A percentile compares a stretch with the other conserved stretches of the same genome.
Evolutionary conservation across 2,888 invertebrate genomes (phyloP).

Genomic region (Brachyptera putata): DNA sequence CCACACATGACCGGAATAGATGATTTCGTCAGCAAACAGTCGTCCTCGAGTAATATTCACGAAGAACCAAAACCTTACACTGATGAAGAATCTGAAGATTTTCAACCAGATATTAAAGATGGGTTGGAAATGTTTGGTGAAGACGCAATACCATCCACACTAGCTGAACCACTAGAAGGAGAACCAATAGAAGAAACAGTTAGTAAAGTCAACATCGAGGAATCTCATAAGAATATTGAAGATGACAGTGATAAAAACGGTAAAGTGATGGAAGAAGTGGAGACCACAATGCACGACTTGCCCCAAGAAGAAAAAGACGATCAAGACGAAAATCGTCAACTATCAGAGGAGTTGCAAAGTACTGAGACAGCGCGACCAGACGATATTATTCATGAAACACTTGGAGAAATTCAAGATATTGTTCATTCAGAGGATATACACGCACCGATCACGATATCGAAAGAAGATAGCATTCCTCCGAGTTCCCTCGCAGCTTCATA

Average conservation of each 20-base stretch:
- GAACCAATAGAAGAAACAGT: not conserved
- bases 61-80: not conserved
- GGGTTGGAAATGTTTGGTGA: not conserved
- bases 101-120: not conserved
- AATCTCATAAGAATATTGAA: no score
- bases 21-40: no score
- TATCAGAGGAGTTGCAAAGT: no score
- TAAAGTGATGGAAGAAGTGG: not conserved
- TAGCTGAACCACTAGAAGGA: not conserved
- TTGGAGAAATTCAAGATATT: not conserved
- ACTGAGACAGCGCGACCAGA: no score
- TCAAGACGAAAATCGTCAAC: no score
- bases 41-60: no score
- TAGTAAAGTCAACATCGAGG: no score
- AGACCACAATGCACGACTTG: no score
- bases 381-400: not conserved
- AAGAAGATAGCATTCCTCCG: not conserved
- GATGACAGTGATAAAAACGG: no score
- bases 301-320: not conserved
- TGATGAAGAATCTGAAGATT: not conserved
- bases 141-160: not conserved
- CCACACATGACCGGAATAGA: no score
- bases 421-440: not conserved
- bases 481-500: constrained; percentile 27
- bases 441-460: not conserved